These are phyloP conservation scores for Drosophila sulfurigaster DNA, from an alignment of 1,140 invertebrate genomes.

Conservation along the genomic window DNA sequence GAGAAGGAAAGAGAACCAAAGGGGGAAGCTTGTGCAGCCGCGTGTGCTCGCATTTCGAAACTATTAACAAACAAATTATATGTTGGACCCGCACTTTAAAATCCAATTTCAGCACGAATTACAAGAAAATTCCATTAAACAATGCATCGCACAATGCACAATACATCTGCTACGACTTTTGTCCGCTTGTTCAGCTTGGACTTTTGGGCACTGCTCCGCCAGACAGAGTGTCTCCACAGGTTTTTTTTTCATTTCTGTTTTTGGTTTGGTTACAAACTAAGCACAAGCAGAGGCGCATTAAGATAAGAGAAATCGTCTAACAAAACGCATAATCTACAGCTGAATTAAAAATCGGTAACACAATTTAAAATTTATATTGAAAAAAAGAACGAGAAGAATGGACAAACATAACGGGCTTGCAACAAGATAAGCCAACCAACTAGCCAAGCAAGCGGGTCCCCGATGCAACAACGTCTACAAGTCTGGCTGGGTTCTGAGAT, in stretches of 20 bases:
- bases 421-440: conserved; percentile 68
- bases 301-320: conserved; percentile 83
- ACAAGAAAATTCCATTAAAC: conserved; percentile 85
- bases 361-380: conserved; percentile 79
- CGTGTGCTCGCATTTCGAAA: conserved; percentile 72
- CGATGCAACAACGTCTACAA: not conserved
- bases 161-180: not conserved
- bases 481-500: conserved; percentile 24
- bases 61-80: conserved; percentile 84
- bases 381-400: conserved; percentile 66
- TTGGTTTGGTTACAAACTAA: conserved; percentile 21
- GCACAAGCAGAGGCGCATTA: conserved; percentile 56
- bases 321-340: conserved; percentile 83
- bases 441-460: conserved; percentile 33
- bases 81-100: conserved; percentile 83
- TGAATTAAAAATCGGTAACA: conserved; percentile 73
- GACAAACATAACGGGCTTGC: conserved; percentile 65
- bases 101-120: conserved; percentile 79
- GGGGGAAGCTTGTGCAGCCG: conserved; percentile 47
- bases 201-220: conserved; percentile 5
- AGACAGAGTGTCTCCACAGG: conserved; percentile 79
- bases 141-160: conserved; percentile 41
- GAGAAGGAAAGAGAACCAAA: not conserved
- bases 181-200: not conserved
- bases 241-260: not conserved